These are phyloP conservation scores for Syncerus caffer DNA, from an alignment of 2,797 vertebrate genomes.

Conservation along the genomic window DNA sequence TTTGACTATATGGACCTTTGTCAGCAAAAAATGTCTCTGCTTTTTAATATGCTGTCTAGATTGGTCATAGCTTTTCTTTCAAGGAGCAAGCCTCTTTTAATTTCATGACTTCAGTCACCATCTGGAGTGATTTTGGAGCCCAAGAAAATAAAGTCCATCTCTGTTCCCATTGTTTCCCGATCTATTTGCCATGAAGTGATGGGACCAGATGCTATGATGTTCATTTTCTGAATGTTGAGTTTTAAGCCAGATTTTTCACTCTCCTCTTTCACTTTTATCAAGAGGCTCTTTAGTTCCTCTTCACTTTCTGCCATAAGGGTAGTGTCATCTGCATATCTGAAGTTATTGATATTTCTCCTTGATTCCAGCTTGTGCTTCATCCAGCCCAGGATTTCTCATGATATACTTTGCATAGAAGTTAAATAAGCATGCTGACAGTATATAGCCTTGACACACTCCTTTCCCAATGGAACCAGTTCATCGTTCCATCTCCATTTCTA, in stretches of 20 bases:
- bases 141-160: background rate
- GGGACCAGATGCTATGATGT: background rate
- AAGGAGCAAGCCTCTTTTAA: background rate
- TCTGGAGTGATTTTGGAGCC: background rate
- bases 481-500: background rate
- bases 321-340: background rate
- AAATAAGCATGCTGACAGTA: background rate
- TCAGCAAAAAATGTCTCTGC: background rate
- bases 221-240: background rate
- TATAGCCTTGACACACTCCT: background rate
- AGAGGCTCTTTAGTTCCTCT: background rate
- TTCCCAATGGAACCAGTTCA: background rate
- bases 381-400: background rate
- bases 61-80: background rate
- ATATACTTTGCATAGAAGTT: background rate
- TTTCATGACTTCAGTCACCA: background rate
- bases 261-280: background rate
- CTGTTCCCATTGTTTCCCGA: background rate
- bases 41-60: background rate
- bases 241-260: background rate
- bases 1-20: background rate
- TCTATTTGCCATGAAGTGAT: background rate
- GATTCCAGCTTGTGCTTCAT: background rate
- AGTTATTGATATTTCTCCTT: background rate
- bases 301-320: background rate